Conservation (phyloP, 2,797 vertebrate genomes). For the Rhincodon typus region DNA sequence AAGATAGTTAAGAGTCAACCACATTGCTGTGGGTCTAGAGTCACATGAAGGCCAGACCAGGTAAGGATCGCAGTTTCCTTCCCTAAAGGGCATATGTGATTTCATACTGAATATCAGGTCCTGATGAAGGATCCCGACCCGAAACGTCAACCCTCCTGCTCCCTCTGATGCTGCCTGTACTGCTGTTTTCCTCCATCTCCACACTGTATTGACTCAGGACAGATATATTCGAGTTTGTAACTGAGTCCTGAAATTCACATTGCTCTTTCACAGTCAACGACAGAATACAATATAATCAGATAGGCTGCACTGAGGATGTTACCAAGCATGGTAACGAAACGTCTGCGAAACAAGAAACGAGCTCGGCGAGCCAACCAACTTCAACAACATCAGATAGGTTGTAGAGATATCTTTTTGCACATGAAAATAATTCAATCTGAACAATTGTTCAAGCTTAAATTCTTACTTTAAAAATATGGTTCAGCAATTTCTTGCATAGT, state of each 20-base stretch:
- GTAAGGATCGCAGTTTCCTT: too few relatives aligned
- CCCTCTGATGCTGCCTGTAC: too few relatives aligned
- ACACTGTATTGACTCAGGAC: too few relatives aligned
- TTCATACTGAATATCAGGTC: conserved; percentile 62
- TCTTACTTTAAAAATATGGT: conserved; percentile 39
- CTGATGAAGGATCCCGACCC: too few relatives aligned
- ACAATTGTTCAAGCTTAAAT: neutral
- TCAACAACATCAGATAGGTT: conserved; percentile 42
- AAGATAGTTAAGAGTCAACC: too few relatives aligned
- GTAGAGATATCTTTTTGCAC: neutral
- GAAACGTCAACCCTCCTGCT: too few relatives aligned
- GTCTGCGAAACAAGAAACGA: too few relatives aligned
- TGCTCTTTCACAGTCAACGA: conserved; percentile 55
- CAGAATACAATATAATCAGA: conserved; percentile 55
- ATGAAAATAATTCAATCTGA: conserved; percentile 36
- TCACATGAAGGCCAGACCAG: too few relatives aligned
- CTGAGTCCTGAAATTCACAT: conserved; percentile 63
- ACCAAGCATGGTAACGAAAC: too few relatives aligned
- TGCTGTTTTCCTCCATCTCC: too few relatives aligned
- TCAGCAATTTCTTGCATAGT: conserved; percentile 43
- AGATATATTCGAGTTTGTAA: conserved; percentile 64
- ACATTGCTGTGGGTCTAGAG: too few relatives aligned
- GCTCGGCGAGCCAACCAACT: too few relatives aligned
- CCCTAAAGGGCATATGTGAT: conserved; percentile 47
- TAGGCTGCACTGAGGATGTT: neutral